Evolutionary conservation across 2,888 invertebrate genomes (phyloP), one percentile per base, ranked within the genome.

Genomic region (Coleophora deauratella): DNA sequence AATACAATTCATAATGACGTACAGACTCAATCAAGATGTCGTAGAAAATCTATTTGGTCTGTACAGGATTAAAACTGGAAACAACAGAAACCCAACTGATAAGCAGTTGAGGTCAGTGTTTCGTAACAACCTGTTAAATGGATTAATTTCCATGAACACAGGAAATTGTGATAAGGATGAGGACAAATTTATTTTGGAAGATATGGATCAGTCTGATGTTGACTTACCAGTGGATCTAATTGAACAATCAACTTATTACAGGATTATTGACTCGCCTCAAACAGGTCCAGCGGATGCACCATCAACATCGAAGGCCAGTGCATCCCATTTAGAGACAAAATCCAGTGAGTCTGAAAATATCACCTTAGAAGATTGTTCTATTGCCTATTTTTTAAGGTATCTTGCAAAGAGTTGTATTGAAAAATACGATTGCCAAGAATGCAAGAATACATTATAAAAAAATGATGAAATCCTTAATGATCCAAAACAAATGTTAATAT

Each of bases 311-410:
- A 21, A 3, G 6, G 21, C 21, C 3, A 21, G 3, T 21, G 21
- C n/a, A n/a, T n/a, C 3, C 21, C 6, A 6, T 21, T 21, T 21
- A 32, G 9, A 33, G 10, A 13, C n/a, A 8, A 12, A 27, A 3
- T 9, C 14, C 21, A 27, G n/a, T 27, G 33, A 39, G 7, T 14
- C 13, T n/a, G 13, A 21, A 11, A 38, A n/a, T 33, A 10, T 36
- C 33, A 41, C 43, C 7, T 33, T 49, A 21, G 52, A 51, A 46
- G 33, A 31, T 27, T 49, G 52, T 44, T 39, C 49, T 6, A 44
- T 49, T 33, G 46, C 45, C 32, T 52, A 52, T 45, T 54, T 52
- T 48, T 47, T 51, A 40, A 51, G 54, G 27, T 54, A 47, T 41
- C 42, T 54, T 10, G 49, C 40, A 27, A 53, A 49, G 45, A 31